These are phyloP conservation scores for Leucania comma DNA, from an alignment of 2,888 invertebrate species.

Conservation along the genomic window DNA sequence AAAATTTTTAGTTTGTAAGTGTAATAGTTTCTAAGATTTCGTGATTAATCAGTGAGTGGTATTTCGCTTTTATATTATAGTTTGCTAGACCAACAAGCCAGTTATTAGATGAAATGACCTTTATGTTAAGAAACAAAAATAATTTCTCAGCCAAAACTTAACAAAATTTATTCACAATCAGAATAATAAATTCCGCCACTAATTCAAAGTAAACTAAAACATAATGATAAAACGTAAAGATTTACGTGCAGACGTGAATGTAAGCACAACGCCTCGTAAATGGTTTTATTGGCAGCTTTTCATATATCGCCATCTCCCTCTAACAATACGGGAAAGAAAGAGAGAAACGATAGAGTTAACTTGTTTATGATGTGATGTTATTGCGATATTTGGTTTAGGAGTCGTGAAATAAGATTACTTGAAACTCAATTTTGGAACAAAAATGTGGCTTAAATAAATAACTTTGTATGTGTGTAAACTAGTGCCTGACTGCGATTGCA, in stretches of 20 bases:
- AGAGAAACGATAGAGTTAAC: constrained; percentile 39
- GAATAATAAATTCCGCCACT: constrained; percentile 33
- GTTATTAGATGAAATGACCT: not conserved
- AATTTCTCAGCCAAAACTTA: constrained; percentile 2
- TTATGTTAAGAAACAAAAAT: not conserved
- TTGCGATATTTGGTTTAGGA: constrained; percentile 55
- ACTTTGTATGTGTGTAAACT: not conserved
- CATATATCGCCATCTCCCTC: constrained; percentile 21
- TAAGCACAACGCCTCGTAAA: constrained; percentile 61
- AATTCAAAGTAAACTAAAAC: constrained; percentile 59
- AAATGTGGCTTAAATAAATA: constrained; percentile 20
- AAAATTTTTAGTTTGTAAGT: too few relatives aligned
- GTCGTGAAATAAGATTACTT: constrained; percentile 56
- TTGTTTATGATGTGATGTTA: constrained; percentile 58
- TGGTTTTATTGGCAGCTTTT: constrained; percentile 56
- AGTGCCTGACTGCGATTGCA: too few relatives aligned
- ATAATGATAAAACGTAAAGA: constrained; percentile 55
- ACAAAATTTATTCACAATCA: constrained; percentile 17
- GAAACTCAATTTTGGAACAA: constrained; percentile 44
- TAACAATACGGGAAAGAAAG: constrained; percentile 17
- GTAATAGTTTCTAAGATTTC: too few relatives aligned
- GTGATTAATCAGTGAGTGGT: too few relatives aligned
- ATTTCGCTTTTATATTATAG: too few relatives aligned
- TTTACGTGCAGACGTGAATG: constrained; percentile 57
- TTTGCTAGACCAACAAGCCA: too few relatives aligned